Base-by-base conservation (phyloP, 2,888 invertebrate genomes). In the Apoda limacodes region DNA sequence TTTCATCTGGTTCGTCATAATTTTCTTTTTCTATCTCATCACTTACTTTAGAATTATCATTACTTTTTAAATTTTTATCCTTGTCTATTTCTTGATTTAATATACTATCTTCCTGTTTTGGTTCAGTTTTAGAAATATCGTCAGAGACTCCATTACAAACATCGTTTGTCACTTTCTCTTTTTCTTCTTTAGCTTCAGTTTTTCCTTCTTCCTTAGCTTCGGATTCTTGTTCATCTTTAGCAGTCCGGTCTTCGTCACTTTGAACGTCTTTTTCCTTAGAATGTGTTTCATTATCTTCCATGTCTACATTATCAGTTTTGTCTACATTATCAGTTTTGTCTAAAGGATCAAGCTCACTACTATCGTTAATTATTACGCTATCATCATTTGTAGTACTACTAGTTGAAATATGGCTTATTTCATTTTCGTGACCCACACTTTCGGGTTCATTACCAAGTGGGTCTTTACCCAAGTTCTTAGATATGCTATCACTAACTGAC, bases 401-500 rank as follows among this genome's bases (percentile, higher is more conserved):
- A 22, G 33, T 14, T 19, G 26, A 30, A 7, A 14, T 30, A 15
- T 11, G 9, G 13, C 1, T 9, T 13, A 32, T 13, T 10, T 11
- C 23, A 31, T 36, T 39, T 13, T 48, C 40, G 22, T 47, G 48
- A 38, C 37, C 48, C 34, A 37, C 37, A 25, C 38, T 38, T 7
- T 6, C 7, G 5, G 5, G 5, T 17, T 17, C 17, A 17, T 17
- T 17, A 20, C 26, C 28, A 5, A 30, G 34, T 20, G 29, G 19
- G 21, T 33, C 38, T 5, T 34, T 35, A 5, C 34, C 29, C 22
- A 25, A 14, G 3, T 10, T 14, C 14, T 34, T 39, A 35, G 30
- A 28, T 30, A 34, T 32, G n/a, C 21, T 37, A 11, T 40, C 44
- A 22, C 35, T 33, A 3, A 34, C 13, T 2, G 49, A 38, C 30